Evolutionary conservation across 2,888 invertebrate species (phyloP), one percentile per base, ranked within the genome.

Genomic region (Cerceris rybyensis): DNA sequence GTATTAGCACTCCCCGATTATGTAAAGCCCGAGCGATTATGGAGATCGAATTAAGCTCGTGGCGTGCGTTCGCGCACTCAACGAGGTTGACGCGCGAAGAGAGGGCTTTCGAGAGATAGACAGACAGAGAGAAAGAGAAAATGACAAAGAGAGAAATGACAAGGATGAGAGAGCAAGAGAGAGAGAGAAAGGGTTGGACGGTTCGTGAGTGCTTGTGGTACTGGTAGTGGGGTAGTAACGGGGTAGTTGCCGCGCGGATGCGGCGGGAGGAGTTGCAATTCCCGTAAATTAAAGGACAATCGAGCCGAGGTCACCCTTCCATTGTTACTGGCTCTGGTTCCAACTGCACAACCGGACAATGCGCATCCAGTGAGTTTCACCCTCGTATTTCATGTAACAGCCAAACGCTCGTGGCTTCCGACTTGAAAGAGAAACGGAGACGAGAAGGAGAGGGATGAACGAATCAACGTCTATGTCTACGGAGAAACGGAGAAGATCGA

Each of bases 221-320:
- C 50, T 59, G 70, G 65, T 59, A 43, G 57, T 42, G 64, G 67
- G 63, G 52, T 55, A 52, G 60, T 55, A 49, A 55, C 58, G 52
- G 70, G 8, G 67, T 42, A 43, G 55, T 57, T 54, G 54, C 64
- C 61, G 68, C 66, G 68, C n/a, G 14, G 42, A 52, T 14, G 55
- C 14, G 61, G 17, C 50, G 59, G 60, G 55, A 64, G 70, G 60
- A 68, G 50, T 85, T 79, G 89, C 86, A 86, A 89, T 89, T 89
- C 88, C 87, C 90, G 88, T 90, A 90, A 90, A 90, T 90, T 90
- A 89, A 89, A 90, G 90, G 89, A 90, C 90, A 90, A 90, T 90
- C 89, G 90, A 88, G 88, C 84, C 85, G 86, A 88, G 88, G 88
- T 89, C 88, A 88, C 84, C 87, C 84, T 80, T 85, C 86, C 76